A percentile compares a stretch with the other conserved stretches of the same genome.
Evolutionary conservation across 2,888 invertebrate genomes (phyloP).

Genomic region (Lumbricus terrestris): DNA sequence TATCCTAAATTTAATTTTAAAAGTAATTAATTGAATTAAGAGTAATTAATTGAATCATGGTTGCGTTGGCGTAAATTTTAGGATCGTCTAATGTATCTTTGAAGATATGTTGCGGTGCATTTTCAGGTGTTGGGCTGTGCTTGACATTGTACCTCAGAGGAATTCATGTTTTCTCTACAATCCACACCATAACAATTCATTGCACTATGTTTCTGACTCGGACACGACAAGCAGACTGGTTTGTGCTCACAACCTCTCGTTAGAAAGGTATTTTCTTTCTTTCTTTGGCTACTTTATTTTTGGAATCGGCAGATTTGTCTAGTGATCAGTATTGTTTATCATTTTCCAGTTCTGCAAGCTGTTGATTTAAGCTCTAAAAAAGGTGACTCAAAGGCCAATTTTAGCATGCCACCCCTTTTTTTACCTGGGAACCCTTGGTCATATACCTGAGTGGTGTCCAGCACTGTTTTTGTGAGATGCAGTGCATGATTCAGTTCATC

Average conservation of each 20-base stretch:
- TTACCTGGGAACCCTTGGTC: too few species aligned
- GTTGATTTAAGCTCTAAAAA: too few species aligned
- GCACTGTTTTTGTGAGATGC: too few species aligned
- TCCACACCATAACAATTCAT: slow-evolving; percentile 34
- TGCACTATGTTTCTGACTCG: slow-evolving; percentile 27
- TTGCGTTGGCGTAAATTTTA: not conserved
- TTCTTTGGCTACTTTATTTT: not conserved
- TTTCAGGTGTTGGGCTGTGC: slow-evolving; percentile 56
- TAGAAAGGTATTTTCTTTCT: slow-evolving; percentile 45
- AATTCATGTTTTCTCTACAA: slow-evolving; percentile 37
- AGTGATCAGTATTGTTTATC: not conserved
- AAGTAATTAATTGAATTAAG: too few species aligned
- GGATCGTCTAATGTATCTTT: not conserved
- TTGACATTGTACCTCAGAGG: slow-evolving; percentile 56
- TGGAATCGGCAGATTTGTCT: not conserved
- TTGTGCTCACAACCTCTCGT: slow-evolving; percentile 48
- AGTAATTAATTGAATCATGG: not conserved
- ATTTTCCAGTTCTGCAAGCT: not conserved
- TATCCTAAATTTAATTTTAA: not conserved
- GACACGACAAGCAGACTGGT: slow-evolving; percentile 15
- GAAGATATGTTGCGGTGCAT: not conserved
- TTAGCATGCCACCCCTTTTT: too few species aligned
- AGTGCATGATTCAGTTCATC: too few species aligned
- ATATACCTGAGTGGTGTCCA: too few species aligned
- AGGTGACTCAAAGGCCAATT: too few species aligned